Evolutionary conservation across 2,888 invertebrate genomes (phyloP), one percentile per base, ranked within the genome.

Genomic region (Embidobia sp.): DNA sequence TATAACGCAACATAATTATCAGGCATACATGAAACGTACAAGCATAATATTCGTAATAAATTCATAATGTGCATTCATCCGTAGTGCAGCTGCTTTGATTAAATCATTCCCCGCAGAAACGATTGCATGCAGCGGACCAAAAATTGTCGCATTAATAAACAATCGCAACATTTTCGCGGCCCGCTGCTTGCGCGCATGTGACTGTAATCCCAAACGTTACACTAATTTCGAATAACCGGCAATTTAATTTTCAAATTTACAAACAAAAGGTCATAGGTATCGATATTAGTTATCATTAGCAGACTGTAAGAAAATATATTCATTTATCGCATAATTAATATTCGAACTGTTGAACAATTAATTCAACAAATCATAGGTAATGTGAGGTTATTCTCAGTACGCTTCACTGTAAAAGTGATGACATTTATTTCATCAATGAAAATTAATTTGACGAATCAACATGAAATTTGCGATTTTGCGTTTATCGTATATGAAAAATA

Each of bases 71-170:
- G 51, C 40, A 59, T 59, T 59, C 57, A 46, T 53, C 53, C 40
- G 51, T 46, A 53, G 40, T 18, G 37, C 59, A 67, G 74, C 74
- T 67, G 67, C 57, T 67, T 74, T 74, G 64, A 76, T 76, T 64
- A 63, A 70, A 76, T 64, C 59, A 57, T 59, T 59, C 37, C 49
- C 64, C 57, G 51, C 27, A 69, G 63, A 70, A 55, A 61, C 51
- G 49, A 57, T 44, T 64, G 64, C 63, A 64, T 49, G 49, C 40
- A 70, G 19, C 51, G 57, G 51, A 69, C 57, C 57, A 76, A 76
- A 76, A 76, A 64, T 64, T 26, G 53, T 22, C 44, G 37, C 57
- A 51, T 69, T 76, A 75, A 70, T 70, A 76, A 70, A 76, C 64
- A 63, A 64, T 70, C 18, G 76, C 53, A 42, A 29, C 35, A 26